Base-by-base conservation (phyloP, 1,140 invertebrate species). In the Goniozus legneri region DNA sequence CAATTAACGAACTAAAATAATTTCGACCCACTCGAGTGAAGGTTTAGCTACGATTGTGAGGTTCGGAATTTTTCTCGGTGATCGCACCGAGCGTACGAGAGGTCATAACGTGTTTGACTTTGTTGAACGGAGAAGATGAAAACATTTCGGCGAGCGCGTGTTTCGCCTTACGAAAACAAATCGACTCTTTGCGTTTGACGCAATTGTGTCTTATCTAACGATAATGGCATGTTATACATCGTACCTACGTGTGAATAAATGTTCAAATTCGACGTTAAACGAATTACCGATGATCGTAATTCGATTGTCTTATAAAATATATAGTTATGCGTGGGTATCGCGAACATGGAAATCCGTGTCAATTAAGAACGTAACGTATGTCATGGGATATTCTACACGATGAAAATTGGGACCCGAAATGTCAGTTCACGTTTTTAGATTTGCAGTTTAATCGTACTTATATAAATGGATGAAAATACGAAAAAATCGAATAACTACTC, bases 161-260 rank as follows among this genome's bases (percentile, higher is more conserved):
- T n/a, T n/a, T n/a, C n/a, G n/a, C n/a, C n/a, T n/a, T n/a, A n/a
- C n/a, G n/a, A n/a, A n/a, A n/a, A n/a, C n/a, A n/a, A n/a, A n/a
- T n/a, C n/a, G n/a, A n/a, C n/a, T n/a, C n/a, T n/a, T n/a, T n/a
- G n/a, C 21, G 21, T 36, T 20, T 33, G 3, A 19, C 16, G 24
- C 35, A 21, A 47, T 39, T 36, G 35, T 47, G 49, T 30, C 15
- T 34, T 39, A 47, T 50, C 34, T 47, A 33, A 19, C 18, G 30
- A 13, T 42, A n/a, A n/a, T 42, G 27, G 14, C 4, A 30, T 8
- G 14, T n/a, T 19, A 27, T 18, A 31, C 21, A 19, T 12, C n/a
- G 31, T 27, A 27, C 4, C 4, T 10, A 27, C 24, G 24, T 27
- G 4, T 10, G 24, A 27, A 10, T n/a, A 27, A 27, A 27, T 10